Percentiles rank a stretch among this genome's conserved stretches.
These are phyloP conservation scores for Linurgus olivaceus DNA, from an alignment of 2,797 vertebrate species.

Conservation along the genomic window DNA sequence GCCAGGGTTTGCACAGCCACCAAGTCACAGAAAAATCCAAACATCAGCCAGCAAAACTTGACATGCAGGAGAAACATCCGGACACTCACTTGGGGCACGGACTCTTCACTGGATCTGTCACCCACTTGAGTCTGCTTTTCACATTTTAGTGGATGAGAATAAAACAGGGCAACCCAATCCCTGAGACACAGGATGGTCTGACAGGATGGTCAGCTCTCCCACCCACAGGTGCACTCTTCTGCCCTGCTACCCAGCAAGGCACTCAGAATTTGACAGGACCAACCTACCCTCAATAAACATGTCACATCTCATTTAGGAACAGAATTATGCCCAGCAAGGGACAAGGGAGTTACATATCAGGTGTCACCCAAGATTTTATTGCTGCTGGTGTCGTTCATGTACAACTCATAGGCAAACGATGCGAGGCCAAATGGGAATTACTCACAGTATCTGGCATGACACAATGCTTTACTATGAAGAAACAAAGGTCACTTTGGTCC, in stretches of 20 bases:
- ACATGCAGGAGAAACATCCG: neutral
- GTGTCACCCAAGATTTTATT: neutral
- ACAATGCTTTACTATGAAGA: neutral
- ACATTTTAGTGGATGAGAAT: neutral
- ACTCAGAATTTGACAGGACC: neutral
- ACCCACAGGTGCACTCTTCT: neutral
- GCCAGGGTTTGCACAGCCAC: conserved; percentile 17
- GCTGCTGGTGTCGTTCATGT: neutral
- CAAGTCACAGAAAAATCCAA: conserved; percentile 30
- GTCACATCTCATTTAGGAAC: neutral
- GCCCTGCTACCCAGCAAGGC: neutral
- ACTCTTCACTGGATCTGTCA: conserved; percentile 8
- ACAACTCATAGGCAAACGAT: neutral
- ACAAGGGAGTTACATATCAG: neutral
- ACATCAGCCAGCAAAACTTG: neutral
- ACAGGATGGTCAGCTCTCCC: neutral
- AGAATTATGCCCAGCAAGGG: neutral
- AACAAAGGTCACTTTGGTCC: neutral
- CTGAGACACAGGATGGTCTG: neutral
- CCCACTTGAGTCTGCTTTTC: neutral
- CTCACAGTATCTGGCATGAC: neutral
- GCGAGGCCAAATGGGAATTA: neutral
- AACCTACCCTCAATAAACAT: rapidly evolving
- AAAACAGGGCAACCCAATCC: neutral
- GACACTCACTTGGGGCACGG: neutral